Evolutionary conservation across 1,140 invertebrate species (phyloP).

Genomic region (Temnothorax nylanderi): DNA sequence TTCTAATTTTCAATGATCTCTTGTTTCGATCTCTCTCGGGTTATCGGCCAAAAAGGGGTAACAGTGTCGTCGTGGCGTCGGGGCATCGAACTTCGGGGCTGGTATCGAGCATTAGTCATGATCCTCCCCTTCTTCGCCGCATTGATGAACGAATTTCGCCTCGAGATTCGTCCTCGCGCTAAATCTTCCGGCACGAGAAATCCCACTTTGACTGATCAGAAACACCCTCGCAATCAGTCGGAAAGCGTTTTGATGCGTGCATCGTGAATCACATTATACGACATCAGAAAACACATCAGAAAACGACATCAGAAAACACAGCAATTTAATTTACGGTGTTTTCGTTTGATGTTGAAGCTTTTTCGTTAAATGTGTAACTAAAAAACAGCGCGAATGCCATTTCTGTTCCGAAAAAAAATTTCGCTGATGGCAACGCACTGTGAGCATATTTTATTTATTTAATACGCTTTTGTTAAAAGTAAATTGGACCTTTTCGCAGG

Average conservation of each 20-base stretch:
- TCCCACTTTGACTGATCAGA: slow-evolving; percentile 25
- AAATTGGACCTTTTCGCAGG: neutral
- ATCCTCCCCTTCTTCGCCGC: neutral
- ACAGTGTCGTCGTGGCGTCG: neutral
- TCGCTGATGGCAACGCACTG: neutral
- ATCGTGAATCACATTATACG: slow-evolving; percentile 1
- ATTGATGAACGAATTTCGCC: slow-evolving; percentile 15
- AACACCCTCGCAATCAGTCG: slow-evolving; percentile 16
- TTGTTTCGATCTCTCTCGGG: slow-evolving; percentile 30
- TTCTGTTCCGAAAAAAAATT: neutral
- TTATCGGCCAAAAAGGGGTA: slow-evolving; percentile 8
- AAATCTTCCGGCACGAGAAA: neutral
- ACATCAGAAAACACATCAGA: neutral
- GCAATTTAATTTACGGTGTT: neutral
- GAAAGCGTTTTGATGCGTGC: slow-evolving; percentile 3
- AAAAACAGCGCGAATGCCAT: neutral
- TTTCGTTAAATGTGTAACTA: neutral
- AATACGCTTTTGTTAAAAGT: slow-evolving; percentile 4
- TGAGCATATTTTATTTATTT: neutral
- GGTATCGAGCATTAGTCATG: slow-evolving; percentile 38
- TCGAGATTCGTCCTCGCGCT: neutral
- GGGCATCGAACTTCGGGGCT: neutral
- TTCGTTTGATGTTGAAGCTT: neutral
- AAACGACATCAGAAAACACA: neutral
- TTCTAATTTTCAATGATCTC: slow-evolving; percentile 58